Base-by-base conservation (phyloP, 2,797 vertebrate species). In the Pempheris klunzingeri region DNA sequence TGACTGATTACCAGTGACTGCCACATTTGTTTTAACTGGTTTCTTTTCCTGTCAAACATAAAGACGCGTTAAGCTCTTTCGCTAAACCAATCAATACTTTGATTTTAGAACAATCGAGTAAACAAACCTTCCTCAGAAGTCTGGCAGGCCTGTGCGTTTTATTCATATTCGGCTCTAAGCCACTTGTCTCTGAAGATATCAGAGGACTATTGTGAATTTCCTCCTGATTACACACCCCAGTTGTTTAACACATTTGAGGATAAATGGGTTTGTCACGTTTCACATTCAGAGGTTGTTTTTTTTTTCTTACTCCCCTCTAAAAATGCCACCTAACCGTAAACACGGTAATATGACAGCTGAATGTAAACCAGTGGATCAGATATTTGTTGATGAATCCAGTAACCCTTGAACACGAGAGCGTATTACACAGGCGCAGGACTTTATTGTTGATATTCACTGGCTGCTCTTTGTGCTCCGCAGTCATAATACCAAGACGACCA, bases 401-500 rank as follows among this genome's bases (percentile, higher is more conserved):
- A 74, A 65, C 65, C 62, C 22, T 32, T 41, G 41, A 69, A 58
- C 69, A 55, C 0, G 0, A 64, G 53, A 68, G 66, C 59, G 60
- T 38, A 30, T 71, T 59, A 53, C 61, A 43, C 65, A 34, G 49
- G 50, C 60, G 7, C 63, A 18, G n/a, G 49, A 52, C 20, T 58
- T 49, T 61, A 15, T 62, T 73, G 60, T 64, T 49, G 24, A 85
- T 74, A 34, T 77, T 82, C 71, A 62, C 63, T 65, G 44, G 34
- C 57, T 81, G 59, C 57, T 80, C 1, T 73, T 20, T 94, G 83
- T 93, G 49, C 83, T 92, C 81, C 62, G 3, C 90, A 99, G 98
- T 89, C 98, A 99, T 82, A 99, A 99, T 86, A 97, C 96, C 73
- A 99, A 99, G 95, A 99, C 97, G 9, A 99, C 98, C 44, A 99